A percentile compares a stretch with the other conserved stretches of the same genome.
phyloP scores from a whole-genome alignment of 2,888 invertebrate genomes.

The Cephalotes varians region DNA sequence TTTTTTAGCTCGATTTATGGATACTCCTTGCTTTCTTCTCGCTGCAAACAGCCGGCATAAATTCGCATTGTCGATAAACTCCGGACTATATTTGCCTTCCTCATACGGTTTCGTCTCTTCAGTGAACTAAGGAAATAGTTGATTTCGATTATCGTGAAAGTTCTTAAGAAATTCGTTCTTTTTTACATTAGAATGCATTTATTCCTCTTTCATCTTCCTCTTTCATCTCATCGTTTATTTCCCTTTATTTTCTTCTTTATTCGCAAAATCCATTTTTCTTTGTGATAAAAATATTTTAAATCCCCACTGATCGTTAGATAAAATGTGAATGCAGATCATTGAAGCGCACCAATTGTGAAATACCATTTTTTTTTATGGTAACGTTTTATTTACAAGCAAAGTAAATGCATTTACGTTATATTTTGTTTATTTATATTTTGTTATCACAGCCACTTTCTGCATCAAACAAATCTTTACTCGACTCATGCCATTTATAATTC shows the following conservation, averaged over 20 bases:
- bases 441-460: not conserved
- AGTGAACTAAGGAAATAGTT: not conserved
- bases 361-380: not conserved
- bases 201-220: not conserved
- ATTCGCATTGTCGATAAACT: constrained; percentile 34
- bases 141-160: not conserved
- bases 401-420: not conserved
- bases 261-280: not conserved
- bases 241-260: not conserved
- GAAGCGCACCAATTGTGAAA: not conserved
- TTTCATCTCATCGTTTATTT: not conserved
- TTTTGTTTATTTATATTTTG: too few relatives aligned
- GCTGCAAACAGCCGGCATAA: constrained; percentile 21
- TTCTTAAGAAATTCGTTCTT: not conserved
- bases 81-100: not conserved
- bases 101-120: not conserved
- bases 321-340: not conserved
- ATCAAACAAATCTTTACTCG: not conserved
- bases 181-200: not conserved
- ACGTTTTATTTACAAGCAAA: not conserved
- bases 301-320: not conserved
- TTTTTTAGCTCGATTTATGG: constrained; percentile 27
- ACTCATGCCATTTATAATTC: not conserved
- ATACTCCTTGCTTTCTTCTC: constrained; percentile 23
- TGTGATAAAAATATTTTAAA: not conserved